A percentile compares a stretch with the other conserved stretches of the same genome.
These are phyloP conservation scores for Trematomus bernacchii DNA, from an alignment of 2,797 vertebrate species.

Conservation along the genomic window DNA sequence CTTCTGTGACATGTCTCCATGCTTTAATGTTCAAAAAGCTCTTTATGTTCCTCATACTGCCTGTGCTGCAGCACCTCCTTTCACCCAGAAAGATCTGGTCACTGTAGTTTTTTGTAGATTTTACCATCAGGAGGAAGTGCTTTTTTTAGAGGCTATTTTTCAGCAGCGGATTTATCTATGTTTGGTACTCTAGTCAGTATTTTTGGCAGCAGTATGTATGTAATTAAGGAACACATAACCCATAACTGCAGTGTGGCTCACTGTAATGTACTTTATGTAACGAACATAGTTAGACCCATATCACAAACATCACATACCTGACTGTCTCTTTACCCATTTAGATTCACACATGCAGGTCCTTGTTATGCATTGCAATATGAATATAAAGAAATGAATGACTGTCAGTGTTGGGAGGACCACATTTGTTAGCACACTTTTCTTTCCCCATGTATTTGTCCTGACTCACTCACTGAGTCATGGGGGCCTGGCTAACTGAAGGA, in stretches of 20 bases:
- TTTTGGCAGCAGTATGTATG: background rate
- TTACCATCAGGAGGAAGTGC: background rate
- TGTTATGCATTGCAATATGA: background rate
- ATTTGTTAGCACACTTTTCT: slow-evolving; percentile 18
- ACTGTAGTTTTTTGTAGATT: background rate
- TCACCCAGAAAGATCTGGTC: background rate
- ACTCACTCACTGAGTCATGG: slow-evolving; percentile 59
- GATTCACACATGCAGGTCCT: background rate
- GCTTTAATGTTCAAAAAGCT: too few relatives aligned
- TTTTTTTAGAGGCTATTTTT: slow-evolving; percentile 5
- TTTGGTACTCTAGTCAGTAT: background rate
- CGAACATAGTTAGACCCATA: background rate
- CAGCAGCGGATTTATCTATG: background rate
- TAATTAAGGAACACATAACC: background rate
- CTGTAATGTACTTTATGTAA: background rate
- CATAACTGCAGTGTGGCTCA: background rate
- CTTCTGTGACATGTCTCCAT: too few relatives aligned
- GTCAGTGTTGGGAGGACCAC: background rate
- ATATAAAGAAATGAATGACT: slow-evolving; percentile 4
- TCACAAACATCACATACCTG: background rate
- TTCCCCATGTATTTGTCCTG: slow-evolving; percentile 27
- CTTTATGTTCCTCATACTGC: too few relatives aligned
- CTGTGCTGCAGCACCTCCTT: too few relatives aligned
- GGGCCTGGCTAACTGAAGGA: slow-evolving; percentile 43
- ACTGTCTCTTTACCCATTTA: background rate